A percentile compares a stretch with the other conserved stretches of the same genome.
Evolutionary conservation across 2,888 invertebrate species (phyloP).

Genomic region (Mongoloraphidia duomilia): DNA sequence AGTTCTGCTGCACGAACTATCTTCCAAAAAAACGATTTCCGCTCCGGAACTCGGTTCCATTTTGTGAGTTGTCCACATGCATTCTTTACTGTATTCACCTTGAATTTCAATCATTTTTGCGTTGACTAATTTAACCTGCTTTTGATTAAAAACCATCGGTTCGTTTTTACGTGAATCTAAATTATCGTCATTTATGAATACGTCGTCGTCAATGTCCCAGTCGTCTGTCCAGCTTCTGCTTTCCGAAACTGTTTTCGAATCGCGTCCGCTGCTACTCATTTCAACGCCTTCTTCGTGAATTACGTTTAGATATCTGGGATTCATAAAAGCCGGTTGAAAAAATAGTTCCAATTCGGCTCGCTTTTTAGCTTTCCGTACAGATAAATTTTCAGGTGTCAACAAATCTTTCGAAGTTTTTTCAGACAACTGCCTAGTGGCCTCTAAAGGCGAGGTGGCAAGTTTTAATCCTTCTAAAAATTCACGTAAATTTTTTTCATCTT

Average conservation of each 20-base stretch:
- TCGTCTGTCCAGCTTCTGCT: slow-evolving; percentile 3
- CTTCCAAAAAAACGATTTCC: slow-evolving; percentile 54
- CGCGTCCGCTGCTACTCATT: slow-evolving; percentile 29
- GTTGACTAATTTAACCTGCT: too few relatives aligned
- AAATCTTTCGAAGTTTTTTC: slow-evolving; percentile 10
- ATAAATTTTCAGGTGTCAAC: slow-evolving; percentile 19
- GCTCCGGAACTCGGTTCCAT: slow-evolving; percentile 27
- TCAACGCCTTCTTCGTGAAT: slow-evolving; percentile 67
- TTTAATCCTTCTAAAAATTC: slow-evolving; percentile 41
- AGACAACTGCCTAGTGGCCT: slow-evolving; percentile 12
- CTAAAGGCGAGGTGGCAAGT: slow-evolving; percentile 35
- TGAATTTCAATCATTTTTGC: too few relatives aligned
- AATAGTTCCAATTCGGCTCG: slow-evolving; percentile 39
- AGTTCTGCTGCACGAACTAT: slow-evolving; percentile 40
- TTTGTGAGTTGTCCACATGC: slow-evolving; percentile 31
- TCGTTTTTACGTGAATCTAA: slow-evolving; percentile 11
- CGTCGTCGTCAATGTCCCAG: slow-evolving; percentile 33
- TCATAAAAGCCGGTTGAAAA: slow-evolving; percentile 40
- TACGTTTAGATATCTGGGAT: slow-evolving; percentile 56
- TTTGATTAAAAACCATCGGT: not conserved
- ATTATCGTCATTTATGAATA: slow-evolving; percentile 30
- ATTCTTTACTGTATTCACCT: slow-evolving; percentile 8
- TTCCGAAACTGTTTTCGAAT: slow-evolving; percentile 29
- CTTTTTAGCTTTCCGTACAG: slow-evolving; percentile 34
- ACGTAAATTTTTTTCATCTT: slow-evolving; percentile 40